phyloP scores from a whole-genome alignment of 2,113 vertebrate species.

The Mirza zaza region DNA sequence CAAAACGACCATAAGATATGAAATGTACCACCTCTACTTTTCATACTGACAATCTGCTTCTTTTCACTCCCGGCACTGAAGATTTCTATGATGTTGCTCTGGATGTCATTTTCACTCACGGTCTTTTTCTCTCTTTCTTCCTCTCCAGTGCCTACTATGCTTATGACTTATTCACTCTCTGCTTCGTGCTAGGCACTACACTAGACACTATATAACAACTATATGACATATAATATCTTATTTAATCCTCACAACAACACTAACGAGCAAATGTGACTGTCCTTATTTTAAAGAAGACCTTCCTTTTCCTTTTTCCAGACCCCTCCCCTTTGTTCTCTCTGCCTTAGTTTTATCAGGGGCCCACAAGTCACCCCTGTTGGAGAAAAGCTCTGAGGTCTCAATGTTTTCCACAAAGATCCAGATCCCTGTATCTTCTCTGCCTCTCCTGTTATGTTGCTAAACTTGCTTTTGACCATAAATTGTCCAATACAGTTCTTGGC shows the following conservation, averaged over 20 bases:
- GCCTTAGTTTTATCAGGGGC: neutral
- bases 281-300: neutral
- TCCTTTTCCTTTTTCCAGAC: neutral
- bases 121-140: neutral
- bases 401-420: neutral
- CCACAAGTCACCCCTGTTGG: neutral
- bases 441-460: neutral
- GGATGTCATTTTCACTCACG: neutral
- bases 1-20: neutral
- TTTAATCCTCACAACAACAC: neutral
- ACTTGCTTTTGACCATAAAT: slow-evolving; percentile 65
- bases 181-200: neutral
- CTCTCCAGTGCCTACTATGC: neutral
- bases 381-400: neutral
- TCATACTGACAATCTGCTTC: neutral
- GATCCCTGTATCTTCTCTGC: neutral
- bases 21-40: neutral
- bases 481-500: slow-evolving; percentile 47
- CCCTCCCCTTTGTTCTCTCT: neutral
- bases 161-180: neutral
- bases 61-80: slow-evolving; percentile 18
- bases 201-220: neutral
- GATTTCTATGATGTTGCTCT: neutral
- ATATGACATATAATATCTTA: neutral
- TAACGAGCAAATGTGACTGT: neutral